A percentile compares a stretch with the other conserved stretches of the same genome.
These are phyloP conservation scores for Conomelus anceps DNA, from an alignment of 2,888 invertebrate genomes.

Conservation along the genomic window DNA sequence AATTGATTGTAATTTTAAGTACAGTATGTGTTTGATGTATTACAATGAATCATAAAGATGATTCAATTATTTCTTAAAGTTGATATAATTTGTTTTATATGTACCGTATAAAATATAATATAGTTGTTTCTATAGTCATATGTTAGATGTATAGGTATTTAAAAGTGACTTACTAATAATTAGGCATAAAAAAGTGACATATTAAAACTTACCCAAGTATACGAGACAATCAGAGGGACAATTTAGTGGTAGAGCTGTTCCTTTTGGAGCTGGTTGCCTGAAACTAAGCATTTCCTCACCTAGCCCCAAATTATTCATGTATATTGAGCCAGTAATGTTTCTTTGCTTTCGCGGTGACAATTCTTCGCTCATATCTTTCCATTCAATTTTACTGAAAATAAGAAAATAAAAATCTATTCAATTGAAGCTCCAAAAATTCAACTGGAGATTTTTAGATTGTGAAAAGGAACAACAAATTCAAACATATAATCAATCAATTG, in stretches of 20 bases:
- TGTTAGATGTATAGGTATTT: background rate
- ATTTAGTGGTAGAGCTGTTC: constrained; percentile 22
- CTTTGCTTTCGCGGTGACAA: constrained; percentile 36
- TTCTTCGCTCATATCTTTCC: constrained; percentile 44
- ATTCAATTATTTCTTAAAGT: background rate
- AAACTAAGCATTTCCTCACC: constrained; percentile 2
- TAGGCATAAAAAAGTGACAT: too few relatives aligned
- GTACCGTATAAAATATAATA: background rate
- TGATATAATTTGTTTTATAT: background rate
- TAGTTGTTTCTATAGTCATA: background rate
- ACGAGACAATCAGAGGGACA: constrained; percentile 43
- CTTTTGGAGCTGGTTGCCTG: constrained; percentile 25
- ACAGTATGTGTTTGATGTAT: too few relatives aligned
- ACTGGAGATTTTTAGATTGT: too few relatives aligned
- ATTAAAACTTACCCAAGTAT: constrained; percentile 42
- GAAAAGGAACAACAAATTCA: too few relatives aligned
- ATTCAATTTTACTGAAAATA: constrained; percentile 42
- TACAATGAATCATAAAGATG: background rate
- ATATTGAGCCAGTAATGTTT: constrained; percentile 42
- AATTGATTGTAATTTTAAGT: too few relatives aligned
- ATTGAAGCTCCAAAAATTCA: too few relatives aligned
- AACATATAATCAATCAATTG: too few relatives aligned
- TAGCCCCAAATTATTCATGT: constrained; percentile 45
- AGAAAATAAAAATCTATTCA: background rate
- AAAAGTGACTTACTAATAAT: too few relatives aligned